Conservation (phyloP, 2,113 vertebrate species). For the Dasyurus viverrinus region DNA sequence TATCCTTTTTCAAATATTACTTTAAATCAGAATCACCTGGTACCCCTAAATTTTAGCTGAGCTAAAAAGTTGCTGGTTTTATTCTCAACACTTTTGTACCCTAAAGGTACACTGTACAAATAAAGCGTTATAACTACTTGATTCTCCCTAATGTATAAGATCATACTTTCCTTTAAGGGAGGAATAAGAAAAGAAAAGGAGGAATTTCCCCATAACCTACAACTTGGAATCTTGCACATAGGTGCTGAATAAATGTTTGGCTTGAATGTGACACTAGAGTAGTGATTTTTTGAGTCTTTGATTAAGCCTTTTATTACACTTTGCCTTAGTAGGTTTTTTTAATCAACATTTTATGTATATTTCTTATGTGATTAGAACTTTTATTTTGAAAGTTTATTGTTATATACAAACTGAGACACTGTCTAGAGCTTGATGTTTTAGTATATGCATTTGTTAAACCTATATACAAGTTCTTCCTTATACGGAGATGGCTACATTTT, state of each 20-base stretch:
- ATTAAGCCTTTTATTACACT: slow-evolving; percentile 8
- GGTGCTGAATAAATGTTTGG: background rate
- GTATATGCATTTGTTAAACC: background rate
- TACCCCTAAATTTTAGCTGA: background rate
- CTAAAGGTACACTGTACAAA: background rate
- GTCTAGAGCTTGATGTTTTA: background rate
- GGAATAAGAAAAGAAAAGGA: background rate
- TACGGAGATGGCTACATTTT: background rate
- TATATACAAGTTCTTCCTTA: no score
- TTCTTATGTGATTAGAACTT: background rate
- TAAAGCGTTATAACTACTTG: background rate
- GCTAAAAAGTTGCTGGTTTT: background rate
- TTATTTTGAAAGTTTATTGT: background rate
- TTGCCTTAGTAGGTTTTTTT: slow-evolving; percentile 37
- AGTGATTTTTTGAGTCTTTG: slow-evolving; percentile 21
- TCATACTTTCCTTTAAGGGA: background rate
- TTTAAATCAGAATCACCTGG: slow-evolving; percentile 18
- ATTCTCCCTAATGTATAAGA: background rate
- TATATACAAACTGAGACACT: background rate
- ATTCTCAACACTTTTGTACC: slow-evolving; percentile 9
- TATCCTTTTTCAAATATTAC: background rate
- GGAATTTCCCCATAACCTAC: background rate
- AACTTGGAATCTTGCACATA: background rate
- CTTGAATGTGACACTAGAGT: background rate
- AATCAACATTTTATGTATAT: slow-evolving; percentile 34